These are phyloP conservation scores for Cochlearius cochlearius DNA, from an alignment of 2,113 vertebrate species.

Conservation along the genomic window DNA sequence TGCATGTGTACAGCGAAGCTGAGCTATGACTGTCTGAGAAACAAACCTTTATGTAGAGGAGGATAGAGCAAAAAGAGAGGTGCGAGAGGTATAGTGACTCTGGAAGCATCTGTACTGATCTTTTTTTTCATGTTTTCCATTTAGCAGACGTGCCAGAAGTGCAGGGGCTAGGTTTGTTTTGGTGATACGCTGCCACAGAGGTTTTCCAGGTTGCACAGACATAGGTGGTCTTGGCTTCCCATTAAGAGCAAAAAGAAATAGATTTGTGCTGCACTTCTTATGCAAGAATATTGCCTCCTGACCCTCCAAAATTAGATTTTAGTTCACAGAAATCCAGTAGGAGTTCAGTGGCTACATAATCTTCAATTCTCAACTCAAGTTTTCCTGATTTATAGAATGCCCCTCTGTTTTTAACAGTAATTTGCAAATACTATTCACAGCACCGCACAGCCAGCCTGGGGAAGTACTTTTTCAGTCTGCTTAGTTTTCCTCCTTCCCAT, in stretches of 20 bases:
- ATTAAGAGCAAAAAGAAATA: not conserved
- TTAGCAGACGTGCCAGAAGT: not conserved
- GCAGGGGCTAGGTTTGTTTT: not conserved
- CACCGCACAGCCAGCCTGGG: not conserved
- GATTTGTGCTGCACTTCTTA: not conserved
- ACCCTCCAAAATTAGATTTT: not conserved
- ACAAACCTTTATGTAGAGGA: not conserved
- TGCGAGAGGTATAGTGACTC: not conserved
- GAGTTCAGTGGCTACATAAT: not conserved
- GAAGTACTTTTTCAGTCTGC: not conserved
- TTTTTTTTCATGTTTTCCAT: not conserved
- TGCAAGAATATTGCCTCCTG: not conserved
- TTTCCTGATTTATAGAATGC: not conserved
- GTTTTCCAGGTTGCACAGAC: not conserved
- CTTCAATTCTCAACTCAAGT: not conserved
- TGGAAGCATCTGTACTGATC: not conserved
- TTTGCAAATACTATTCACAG: not conserved
- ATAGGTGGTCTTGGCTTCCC: not conserved
- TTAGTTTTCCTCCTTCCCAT: not conserved
- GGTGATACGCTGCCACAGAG: not conserved
- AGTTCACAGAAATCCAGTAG: not conserved
- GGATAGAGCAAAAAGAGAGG: not conserved
- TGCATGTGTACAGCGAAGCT: not conserved
- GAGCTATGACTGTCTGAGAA: not conserved
- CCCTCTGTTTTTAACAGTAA: not conserved